Conservation (phyloP, 2,888 invertebrate species). For the Campoplex nolae region DNA sequence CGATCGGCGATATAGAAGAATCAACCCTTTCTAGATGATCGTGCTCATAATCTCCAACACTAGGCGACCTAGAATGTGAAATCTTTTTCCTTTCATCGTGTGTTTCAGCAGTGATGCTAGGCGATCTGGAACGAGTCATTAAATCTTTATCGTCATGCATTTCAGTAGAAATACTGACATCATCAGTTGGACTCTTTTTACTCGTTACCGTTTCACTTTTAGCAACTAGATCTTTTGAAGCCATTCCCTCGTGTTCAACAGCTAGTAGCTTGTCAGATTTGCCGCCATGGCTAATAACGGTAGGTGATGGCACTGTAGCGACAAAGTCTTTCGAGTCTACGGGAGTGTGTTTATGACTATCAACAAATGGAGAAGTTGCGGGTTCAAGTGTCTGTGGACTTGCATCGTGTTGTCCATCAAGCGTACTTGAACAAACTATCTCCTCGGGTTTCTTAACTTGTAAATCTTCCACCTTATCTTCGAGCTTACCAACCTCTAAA, state of each 20-base stretch:
- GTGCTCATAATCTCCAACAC: neutral
- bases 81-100: constrained; percentile 26
- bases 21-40: constrained; percentile 12
- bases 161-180: constrained; percentile 1
- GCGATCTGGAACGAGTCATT: constrained; percentile 21
- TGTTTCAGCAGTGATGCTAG: neutral
- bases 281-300: neutral
- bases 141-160: neutral
- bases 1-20: constrained; percentile 29
- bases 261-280: neutral
- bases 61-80: neutral
- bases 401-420: constrained; percentile 8
- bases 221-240: neutral
- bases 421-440: neutral
- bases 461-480: neutral
- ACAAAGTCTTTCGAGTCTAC: constrained; percentile 3
- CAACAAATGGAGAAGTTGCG: neutral
- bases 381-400: constrained; percentile 14
- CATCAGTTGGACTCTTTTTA: constrained; percentile 27
- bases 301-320: neutral
- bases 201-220: neutral
- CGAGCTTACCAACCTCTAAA: neutral
- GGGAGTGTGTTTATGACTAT: neutral
- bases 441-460: neutral
- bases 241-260: neutral